Base-by-base conservation (phyloP, 1,140 invertebrate genomes). In the Drosophila dunni region DNA sequence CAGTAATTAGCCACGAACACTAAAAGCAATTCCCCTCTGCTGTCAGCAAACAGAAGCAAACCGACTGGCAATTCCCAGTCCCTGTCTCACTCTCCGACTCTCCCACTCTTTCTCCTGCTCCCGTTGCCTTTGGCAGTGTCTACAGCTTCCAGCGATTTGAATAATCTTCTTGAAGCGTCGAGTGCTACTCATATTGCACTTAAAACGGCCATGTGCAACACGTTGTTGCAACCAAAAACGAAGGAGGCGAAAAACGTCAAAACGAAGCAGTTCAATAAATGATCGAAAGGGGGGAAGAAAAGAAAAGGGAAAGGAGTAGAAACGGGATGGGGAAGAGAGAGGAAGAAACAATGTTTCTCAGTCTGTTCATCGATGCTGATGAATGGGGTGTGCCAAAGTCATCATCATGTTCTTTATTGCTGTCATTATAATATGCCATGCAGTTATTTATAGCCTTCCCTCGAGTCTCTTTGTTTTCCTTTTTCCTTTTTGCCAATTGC, bases 151-250 rank as follows among this genome's bases (percentile, higher is more conserved):
- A 61, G 46, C 42, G 61, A 81, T 86, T 86, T 73, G 75, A 88
- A 86, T 86, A 88, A 77, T 86, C 79, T 78, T 75, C 42, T 29
- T 29, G 24, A 76, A 70, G 68, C 68, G 71, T 76, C 79, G 83
- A 86, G 79, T 79, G 76, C 79, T 88, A 75, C 83, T 88, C 84
- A 88, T 80, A 89, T 88, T 88, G 83, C 83, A 88, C 83, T 88
- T 88, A 89, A 69, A 60, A 48, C 67, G 65, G 64, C 82, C 82
- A 86, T 86, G 76, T 86, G 83, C 83, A 86, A 88, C 83, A 86
- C 72, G 83, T 88, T 88, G 83, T 86, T 72, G 82, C 79, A 77
- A 82, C 45, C 79, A 51, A 62, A 72, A 68, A 48, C 44, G 46
- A 20, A 77, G 8, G 8, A 38, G 65, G 75, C 80, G 60, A 57